phyloP scores from a whole-genome alignment of 2,888 invertebrate species.

The Hermaeophaga mercurialis region DNA sequence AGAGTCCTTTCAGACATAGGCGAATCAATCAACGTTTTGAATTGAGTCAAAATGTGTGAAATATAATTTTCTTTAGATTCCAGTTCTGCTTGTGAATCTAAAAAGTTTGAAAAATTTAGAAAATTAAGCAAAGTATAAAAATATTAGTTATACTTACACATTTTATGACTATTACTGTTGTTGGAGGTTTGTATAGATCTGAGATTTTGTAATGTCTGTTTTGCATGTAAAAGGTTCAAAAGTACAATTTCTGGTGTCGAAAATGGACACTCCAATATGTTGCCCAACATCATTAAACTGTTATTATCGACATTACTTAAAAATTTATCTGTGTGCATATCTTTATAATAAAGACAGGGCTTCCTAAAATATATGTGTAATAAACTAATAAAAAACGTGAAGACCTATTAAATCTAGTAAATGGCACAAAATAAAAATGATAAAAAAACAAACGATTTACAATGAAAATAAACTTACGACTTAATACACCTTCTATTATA shows the following conservation, averaged over 20 bases:
- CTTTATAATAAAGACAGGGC: slow-evolving; percentile 32
- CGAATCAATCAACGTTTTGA: slow-evolving; percentile 37
- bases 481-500: slow-evolving; percentile 38
- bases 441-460: neutral
- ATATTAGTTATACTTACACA: slow-evolving; percentile 29
- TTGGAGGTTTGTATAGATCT: slow-evolving; percentile 18
- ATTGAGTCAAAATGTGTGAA: slow-evolving; percentile 33
- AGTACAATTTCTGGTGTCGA: slow-evolving; percentile 38
- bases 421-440: neutral
- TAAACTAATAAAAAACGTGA: too few species aligned
- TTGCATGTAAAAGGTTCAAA: slow-evolving; percentile 34
- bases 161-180: slow-evolving; percentile 14
- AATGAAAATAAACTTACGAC: slow-evolving; percentile 26
- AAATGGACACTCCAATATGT: slow-evolving; percentile 39
- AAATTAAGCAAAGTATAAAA: too few species aligned
- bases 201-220: slow-evolving; percentile 32
- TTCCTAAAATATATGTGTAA: slow-evolving; percentile 33
- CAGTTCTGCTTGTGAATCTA: slow-evolving; percentile 38
- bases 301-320: slow-evolving; percentile 34
- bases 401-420: too few species aligned
- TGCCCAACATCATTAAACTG: slow-evolving; percentile 32
- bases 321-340: slow-evolving; percentile 33
- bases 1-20: slow-evolving; percentile 31
- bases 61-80: slow-evolving; percentile 37
- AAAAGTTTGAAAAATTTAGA: slow-evolving; percentile 7